phyloP scores from a whole-genome alignment of 1,140 invertebrate genomes.

The Oryctes rhinoceros region DNA sequence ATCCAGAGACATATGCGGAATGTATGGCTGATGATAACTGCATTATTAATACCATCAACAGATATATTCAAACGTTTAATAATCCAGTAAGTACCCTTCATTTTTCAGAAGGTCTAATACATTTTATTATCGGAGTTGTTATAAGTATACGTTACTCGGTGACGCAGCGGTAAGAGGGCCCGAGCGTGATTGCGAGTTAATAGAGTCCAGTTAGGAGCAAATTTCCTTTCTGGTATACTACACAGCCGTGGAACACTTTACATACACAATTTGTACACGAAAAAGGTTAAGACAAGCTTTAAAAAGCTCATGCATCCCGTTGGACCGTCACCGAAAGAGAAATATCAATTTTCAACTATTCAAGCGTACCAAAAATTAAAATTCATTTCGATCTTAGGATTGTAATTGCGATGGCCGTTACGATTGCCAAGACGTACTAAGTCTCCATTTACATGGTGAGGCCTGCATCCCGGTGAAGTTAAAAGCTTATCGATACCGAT shows the following conservation, averaged over 20 bases:
- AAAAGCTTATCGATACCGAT: background rate
- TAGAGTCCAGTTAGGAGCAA: no score
- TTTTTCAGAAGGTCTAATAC: background rate
- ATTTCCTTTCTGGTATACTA: no score
- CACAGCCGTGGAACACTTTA: no score
- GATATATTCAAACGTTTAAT: background rate
- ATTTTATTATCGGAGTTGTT: no score
- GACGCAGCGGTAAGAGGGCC: no score
- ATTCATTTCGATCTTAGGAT: background rate
- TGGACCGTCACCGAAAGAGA: no score
- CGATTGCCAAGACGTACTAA: background rate
- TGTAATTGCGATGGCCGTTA: background rate
- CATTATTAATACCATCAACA: background rate
- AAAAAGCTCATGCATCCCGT: no score
- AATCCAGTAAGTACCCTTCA: background rate
- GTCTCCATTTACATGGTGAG: background rate
- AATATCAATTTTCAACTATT: background rate
- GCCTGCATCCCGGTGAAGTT: background rate
- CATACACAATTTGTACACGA: no score
- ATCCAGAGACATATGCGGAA: background rate
- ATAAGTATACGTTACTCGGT: no score
- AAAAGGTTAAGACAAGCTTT: no score
- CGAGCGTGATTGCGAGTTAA: no score
- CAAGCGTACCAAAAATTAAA: background rate
- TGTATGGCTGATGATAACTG: constrained; percentile 36